Conservation (phyloP, 2,797 vertebrate genomes). For the Okamejei kenojei region DNA sequence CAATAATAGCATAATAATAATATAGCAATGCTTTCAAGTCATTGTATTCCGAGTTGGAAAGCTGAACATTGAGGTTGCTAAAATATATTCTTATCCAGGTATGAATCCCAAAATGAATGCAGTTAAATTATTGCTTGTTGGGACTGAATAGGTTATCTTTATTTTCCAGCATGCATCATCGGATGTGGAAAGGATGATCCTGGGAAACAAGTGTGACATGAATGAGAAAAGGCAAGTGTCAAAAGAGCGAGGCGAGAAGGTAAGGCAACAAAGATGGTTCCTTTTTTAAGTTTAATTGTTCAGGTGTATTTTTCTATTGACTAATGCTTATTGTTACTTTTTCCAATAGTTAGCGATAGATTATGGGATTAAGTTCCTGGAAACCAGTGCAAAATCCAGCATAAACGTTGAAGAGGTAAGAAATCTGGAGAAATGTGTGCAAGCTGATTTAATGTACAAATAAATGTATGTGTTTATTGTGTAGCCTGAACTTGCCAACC, state of each 20-base stretch:
- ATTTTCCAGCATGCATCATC: slow-evolving; percentile 82
- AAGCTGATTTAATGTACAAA: not conserved
- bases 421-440: not conserved
- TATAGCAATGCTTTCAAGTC: not conserved
- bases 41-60: not conserved
- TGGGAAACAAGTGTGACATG: slow-evolving; percentile 98
- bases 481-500: not conserved
- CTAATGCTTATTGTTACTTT: slow-evolving; percentile 36
- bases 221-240: slow-evolving; percentile 96
- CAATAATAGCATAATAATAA: no score
- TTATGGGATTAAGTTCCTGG: slow-evolving; percentile 95
- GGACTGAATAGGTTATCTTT: not conserved
- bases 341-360: slow-evolving; percentile 84
- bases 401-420: slow-evolving; percentile 94
- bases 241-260: slow-evolving; percentile 96
- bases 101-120: not conserved
- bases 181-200: slow-evolving; percentile 94
- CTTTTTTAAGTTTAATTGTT: not conserved
- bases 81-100: not conserved
- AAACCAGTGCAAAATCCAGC: slow-evolving; percentile 95
- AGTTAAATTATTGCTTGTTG: not conserved
- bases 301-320: not conserved
- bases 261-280: slow-evolving; percentile 51
- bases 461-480: not conserved
- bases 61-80: not conserved